A percentile compares a stretch with the other conserved stretches of the same genome.
These are phyloP conservation scores for Cotesia glomerata DNA, from an alignment of 1,140 invertebrate genomes.

Conservation along the genomic window DNA sequence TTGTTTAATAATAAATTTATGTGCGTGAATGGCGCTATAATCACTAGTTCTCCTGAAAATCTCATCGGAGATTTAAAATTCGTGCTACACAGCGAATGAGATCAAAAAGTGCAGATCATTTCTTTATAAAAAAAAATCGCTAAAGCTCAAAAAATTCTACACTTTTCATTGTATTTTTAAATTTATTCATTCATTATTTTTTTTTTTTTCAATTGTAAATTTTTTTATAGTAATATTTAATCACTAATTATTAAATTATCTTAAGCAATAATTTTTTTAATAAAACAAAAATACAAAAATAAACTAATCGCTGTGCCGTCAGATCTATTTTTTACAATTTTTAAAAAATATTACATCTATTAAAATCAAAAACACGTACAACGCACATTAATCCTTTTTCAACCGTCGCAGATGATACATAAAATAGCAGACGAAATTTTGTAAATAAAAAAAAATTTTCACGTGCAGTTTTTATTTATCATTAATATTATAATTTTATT, in stretches of 20 bases:
- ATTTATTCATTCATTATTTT: too few species aligned
- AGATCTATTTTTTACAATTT: background rate
- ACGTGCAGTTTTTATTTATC: too few species aligned
- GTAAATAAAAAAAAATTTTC: too few species aligned
- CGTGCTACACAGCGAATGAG: slow-evolving; percentile 25
- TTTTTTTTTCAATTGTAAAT: background rate
- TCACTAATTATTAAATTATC: background rate
- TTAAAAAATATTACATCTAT: background rate
- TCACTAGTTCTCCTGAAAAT: background rate
- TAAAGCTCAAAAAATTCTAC: background rate
- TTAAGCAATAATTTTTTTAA: background rate
- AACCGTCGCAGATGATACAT: too few species aligned
- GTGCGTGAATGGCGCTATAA: slow-evolving; percentile 24
- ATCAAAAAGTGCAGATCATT: slow-evolving; percentile 23
- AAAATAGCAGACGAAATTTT: too few species aligned
- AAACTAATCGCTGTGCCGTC: background rate
- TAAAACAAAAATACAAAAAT: background rate
- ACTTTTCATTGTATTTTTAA: background rate
- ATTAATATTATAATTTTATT: too few species aligned
- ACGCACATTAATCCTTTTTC: background rate
- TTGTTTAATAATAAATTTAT: slow-evolving; percentile 1
- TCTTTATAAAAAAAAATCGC: background rate
- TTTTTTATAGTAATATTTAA: background rate
- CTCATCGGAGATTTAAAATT: slow-evolving; percentile 1
- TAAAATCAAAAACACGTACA: background rate